Base-by-base conservation (phyloP, 2,888 invertebrate species). In the Sphaeridia pumilis region DNA sequence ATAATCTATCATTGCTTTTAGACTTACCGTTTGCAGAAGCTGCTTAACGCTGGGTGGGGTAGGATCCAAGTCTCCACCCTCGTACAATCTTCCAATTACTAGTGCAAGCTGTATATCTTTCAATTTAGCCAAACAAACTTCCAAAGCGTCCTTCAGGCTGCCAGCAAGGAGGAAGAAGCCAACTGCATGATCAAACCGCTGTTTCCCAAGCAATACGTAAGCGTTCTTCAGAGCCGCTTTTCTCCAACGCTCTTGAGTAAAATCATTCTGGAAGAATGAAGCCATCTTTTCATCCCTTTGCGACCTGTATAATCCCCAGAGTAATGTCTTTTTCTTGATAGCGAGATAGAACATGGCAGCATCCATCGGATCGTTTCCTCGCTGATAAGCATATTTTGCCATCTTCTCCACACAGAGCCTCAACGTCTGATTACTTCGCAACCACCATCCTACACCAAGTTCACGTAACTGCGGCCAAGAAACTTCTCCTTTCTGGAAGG, bases 221-320 rank as follows among this genome's bases (percentile, higher is more conserved):
- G 98, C 98, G 71, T 99, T 99, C 73, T 97, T 98, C 58, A 97
- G 71, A 0, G 97, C 98, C 0, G 97, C 94, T 69, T 92, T 95
- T 21, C 94, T 79, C 95, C 97, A 97, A 49, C 94, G 78, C 66
- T 93, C 87, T 68, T 92, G 84, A 2, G 75, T 70, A 69, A 99
- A 99, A 69, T 98, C 92, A 69, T 97, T 92, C 22, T 86, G 74
- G 70, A 99, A 99, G 75, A 99, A 99, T 21, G 77, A 71, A 1
- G 89, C 87, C 97, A 98, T 97, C 67, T 86, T 84, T 1, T 84
- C 84, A 68, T 98, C 90, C 7, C 84, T 73, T 61, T 81, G 83
- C 38, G 87, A 92, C 54, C 84, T 81, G 73, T 90, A 98, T 44
- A 98, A 73, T 0, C 95, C 97, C 87, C 94, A 95, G 0, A 98